These are phyloP conservation scores for Micronisus gabar DNA, from an alignment of 2,113 vertebrate genomes.

Conservation along the genomic window DNA sequence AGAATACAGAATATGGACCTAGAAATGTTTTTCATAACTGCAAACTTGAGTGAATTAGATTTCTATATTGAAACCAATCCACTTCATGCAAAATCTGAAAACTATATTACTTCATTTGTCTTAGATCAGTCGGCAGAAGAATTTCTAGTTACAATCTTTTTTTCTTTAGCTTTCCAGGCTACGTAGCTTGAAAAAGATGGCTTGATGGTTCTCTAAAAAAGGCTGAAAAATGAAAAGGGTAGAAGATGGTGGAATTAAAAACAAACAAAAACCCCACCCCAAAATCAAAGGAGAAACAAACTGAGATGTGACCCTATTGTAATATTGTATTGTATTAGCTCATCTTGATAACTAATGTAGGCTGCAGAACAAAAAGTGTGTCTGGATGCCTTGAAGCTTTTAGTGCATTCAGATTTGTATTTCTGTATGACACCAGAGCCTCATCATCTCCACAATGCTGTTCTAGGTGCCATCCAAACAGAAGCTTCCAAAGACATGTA, in stretches of 20 bases:
- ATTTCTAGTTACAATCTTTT: neutral
- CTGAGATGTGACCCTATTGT: neutral
- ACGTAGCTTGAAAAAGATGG: neutral
- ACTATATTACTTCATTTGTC: neutral
- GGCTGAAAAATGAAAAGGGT: neutral
- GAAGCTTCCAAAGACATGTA: neutral
- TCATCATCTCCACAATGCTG: neutral
- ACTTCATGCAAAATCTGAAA: neutral
- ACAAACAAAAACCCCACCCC: neutral
- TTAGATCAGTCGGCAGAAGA: neutral
- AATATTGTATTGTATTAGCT: neutral
- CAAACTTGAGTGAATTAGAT: neutral
- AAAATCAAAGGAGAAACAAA: neutral
- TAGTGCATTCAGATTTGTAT: neutral
- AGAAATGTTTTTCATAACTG: neutral
- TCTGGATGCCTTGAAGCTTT: neutral
- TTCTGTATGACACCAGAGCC: neutral
- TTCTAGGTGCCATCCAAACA: neutral
- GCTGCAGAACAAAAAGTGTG: neutral
- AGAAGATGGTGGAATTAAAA: neutral
- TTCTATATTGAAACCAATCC: neutral
- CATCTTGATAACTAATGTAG: neutral
- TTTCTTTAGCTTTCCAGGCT: neutral
- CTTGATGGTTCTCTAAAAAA: neutral
- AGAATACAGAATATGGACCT: neutral